Percentiles rank a stretch among this genome's conserved stretches.
phyloP scores from a whole-genome alignment of 2,797 vertebrate genomes.

The Borostomias antarcticus region DNA sequence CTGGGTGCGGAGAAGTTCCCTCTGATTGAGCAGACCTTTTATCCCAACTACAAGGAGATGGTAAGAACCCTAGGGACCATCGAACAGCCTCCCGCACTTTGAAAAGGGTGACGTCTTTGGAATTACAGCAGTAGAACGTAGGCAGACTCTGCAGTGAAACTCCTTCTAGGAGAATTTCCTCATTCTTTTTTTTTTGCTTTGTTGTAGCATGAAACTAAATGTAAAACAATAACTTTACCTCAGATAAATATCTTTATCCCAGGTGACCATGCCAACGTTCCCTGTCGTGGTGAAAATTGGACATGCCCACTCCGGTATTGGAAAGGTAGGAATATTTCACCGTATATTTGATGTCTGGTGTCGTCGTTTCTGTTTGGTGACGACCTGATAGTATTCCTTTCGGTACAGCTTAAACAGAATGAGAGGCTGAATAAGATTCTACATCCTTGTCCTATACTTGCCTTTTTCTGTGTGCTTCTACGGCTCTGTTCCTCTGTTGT shows the following conservation, averaged over 20 bases:
- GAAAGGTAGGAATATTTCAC: slow-evolving; percentile 84
- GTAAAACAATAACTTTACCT: background rate
- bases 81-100: background rate
- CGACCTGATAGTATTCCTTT: background rate
- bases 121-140: background rate
- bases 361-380: background rate
- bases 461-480: background rate
- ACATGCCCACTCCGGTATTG: slow-evolving; percentile 96
- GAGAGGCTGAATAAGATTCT: background rate
- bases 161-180: slow-evolving; percentile 1
- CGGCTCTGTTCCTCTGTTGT: background rate
- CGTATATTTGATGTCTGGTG: background rate
- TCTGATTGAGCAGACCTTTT: slow-evolving; percentile 95
- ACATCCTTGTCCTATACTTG: too few relatives aligned
- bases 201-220: background rate
- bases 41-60: slow-evolving; percentile 99
- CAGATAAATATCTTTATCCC: slow-evolving; percentile 49
- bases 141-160: background rate
- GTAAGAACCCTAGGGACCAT: slow-evolving; percentile 69
- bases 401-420: background rate
- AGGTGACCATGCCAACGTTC: slow-evolving; percentile 95
- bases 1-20: slow-evolving; percentile 95
- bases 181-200: background rate
- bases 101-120: background rate
- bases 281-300: slow-evolving; percentile 98